Percentiles rank a stretch among this genome's conserved stretches.
phyloP scores from a whole-genome alignment of 92 coral and sea anemone genomes.

The Zoanthus gigantus region DNA sequence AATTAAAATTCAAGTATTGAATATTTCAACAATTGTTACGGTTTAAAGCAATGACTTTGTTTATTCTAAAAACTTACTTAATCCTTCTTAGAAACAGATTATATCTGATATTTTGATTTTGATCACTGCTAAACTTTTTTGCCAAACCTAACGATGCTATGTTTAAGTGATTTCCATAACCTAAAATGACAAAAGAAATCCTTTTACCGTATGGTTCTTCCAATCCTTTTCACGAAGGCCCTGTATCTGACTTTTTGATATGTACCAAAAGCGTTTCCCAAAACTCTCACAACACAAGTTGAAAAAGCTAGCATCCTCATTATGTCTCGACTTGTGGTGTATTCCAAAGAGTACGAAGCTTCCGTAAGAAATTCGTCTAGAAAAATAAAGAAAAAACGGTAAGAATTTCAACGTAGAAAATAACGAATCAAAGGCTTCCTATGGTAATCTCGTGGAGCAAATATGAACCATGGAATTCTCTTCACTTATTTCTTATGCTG shows the following conservation, averaged over 20 bases:
- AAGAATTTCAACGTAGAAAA: neutral
- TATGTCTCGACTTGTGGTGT: conserved; percentile 82
- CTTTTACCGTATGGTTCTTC: conserved; percentile 89
- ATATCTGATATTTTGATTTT: too few relatives aligned
- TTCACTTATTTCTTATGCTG: too few relatives aligned
- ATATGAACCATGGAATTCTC: too few relatives aligned
- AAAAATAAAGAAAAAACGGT: neutral
- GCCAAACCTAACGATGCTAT: too few relatives aligned
- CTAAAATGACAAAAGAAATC: neutral
- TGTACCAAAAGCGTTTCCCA: conserved; percentile 88
- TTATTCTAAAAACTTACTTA: too few relatives aligned
- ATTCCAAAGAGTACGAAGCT: conserved; percentile 67
- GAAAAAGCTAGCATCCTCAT: conserved; percentile 96
- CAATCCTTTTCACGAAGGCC: conserved; percentile 95
- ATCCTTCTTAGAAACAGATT: too few relatives aligned
- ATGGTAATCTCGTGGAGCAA: too few relatives aligned
- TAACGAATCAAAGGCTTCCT: neutral
- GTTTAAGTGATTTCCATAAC: too few relatives aligned
- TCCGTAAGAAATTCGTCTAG: conserved; percentile 75
- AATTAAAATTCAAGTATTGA: too few relatives aligned
- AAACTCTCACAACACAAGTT: conserved; percentile 81
- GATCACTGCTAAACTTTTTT: too few relatives aligned
- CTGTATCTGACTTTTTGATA: conserved; percentile 90
- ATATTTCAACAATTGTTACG: too few relatives aligned
- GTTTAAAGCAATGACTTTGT: too few relatives aligned